phyloP scores from a whole-genome alignment of 2,113 vertebrate species.

The Ceratotherium simum region DNA sequence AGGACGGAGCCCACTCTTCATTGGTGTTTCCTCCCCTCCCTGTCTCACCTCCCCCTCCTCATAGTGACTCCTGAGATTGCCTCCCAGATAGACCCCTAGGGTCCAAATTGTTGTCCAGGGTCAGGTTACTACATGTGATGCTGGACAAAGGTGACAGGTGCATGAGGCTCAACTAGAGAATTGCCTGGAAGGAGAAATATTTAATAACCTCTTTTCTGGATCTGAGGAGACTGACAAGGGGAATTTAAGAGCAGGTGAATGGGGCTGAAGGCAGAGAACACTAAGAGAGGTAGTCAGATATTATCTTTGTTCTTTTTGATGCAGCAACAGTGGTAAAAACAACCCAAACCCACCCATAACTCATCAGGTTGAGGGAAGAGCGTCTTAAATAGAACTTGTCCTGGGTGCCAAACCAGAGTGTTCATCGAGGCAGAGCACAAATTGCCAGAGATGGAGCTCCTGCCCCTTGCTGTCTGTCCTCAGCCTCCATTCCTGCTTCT shows the following conservation, averaged over 20 bases:
- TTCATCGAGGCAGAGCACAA: slow-evolving; percentile 1
- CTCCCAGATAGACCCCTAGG: not conserved
- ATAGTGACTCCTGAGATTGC: not conserved
- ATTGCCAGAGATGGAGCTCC: not conserved
- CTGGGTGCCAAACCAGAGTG: not conserved
- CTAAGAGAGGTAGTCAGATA: not conserved
- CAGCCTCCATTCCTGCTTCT: not conserved
- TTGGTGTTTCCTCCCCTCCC: not conserved
- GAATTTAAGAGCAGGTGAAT: not conserved
- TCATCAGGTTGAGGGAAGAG: not conserved
- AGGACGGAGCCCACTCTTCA: not conserved
- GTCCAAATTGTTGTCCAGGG: not conserved
- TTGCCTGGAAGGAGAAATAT: not conserved
- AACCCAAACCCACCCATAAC: not conserved
- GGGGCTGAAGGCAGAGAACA: not conserved
- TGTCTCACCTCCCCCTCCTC: not conserved
- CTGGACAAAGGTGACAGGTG: not conserved
- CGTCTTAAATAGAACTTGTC: slow-evolving; percentile 11
- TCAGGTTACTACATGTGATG: not conserved
- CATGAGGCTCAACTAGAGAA: not conserved
- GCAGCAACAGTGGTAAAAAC: not conserved
- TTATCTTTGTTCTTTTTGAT: not conserved
- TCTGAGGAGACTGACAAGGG: not conserved
- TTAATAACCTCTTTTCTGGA: not conserved
- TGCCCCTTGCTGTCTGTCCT: not conserved